Conservation (phyloP, 2,888 invertebrate genomes). For the Allacma fusca region DNA sequence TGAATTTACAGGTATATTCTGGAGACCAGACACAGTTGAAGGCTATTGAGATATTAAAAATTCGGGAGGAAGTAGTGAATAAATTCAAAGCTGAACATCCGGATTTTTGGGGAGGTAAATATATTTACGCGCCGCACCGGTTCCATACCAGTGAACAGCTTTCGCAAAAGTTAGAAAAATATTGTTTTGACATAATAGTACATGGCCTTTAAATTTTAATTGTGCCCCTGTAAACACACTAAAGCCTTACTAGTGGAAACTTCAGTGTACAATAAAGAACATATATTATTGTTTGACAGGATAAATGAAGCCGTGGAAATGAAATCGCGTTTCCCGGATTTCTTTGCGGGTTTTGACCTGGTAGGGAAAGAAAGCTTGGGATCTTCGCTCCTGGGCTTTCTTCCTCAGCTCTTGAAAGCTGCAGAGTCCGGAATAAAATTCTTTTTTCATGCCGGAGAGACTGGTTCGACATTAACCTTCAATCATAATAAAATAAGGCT, state of each 20-base stretch:
- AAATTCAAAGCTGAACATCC: conserved; percentile 71
- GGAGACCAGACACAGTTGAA: conserved; percentile 71
- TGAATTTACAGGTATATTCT: conserved; percentile 70
- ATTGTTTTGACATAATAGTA: not conserved
- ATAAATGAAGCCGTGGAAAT: conserved; percentile 48
- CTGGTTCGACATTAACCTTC: no score
- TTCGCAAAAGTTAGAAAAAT: conserved; percentile 45
- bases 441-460: conserved; percentile 85
- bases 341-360: conserved; percentile 80
- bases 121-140: conserved; percentile 73
- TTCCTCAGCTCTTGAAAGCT: conserved; percentile 67
- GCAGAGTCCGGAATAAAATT: conserved; percentile 68
- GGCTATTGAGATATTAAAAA: conserved; percentile 69
- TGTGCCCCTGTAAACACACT: no score
- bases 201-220: no score
- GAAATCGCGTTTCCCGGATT: conserved; percentile 68
- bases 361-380: conserved; percentile 82
- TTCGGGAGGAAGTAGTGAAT: conserved; percentile 70
- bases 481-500: no score
- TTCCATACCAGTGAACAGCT: conserved; percentile 48
- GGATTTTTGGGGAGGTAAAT: conserved; percentile 73
- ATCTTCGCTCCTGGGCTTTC: conserved; percentile 71
- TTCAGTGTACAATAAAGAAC: no score
- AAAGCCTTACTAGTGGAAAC: no score
- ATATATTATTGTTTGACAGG: no score